Evolutionary conservation across 2,797 vertebrate species (phyloP), one percentile per base, ranked within the genome.

Genomic region (Falco columbarius): DNA sequence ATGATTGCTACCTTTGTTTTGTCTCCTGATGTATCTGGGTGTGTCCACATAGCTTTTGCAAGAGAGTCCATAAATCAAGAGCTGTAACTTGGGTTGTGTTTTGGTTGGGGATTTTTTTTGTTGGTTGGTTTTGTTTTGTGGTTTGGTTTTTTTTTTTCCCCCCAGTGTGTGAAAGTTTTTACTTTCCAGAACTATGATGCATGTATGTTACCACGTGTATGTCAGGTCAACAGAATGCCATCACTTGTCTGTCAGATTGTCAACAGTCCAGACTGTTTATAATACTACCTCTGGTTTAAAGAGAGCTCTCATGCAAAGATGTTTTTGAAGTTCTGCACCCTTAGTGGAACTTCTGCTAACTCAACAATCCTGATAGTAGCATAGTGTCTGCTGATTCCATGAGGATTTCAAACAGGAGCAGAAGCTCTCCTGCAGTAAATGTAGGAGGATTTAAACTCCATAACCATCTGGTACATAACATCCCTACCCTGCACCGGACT

Each of bases 281-380:
- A 34, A 38, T 56, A 8, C 13, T 49, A 12, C 6, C 12, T 70
- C 34, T 79, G 7, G 6, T 67, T 72, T 77, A 73, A 76, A 76
- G 49, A 68, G 18, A 51, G 5, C 9, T 30, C 66, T 63, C 6
- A 8, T 26, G 24, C 18, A 32, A 44, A 38, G 54, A n/a, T n/a
- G 5, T 32, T 81, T 55, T 30, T 63, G 14, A 38, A 70, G n/a
- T 58, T 86, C 29, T 72, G 22, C 30, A 34, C n/a, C 24, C 19
- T 6, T 20, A 2, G 1, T 29, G 22, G 61, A 67, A 23, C 44
- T 75, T 72, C 4, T 56, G 36, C 16, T 71, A 80, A 62, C 73
- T 44, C 17, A 17, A 0, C 3, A 1, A 3, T 74, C 34, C 18
- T 44, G n/a, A 32, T 8, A n/a, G 42, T 47, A 66, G 47, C 16